Percentiles rank a stretch among this genome's conserved stretches.
These are phyloP conservation scores for Hylaeus volcanicus DNA, from an alignment of 1,140 invertebrate species.

Conservation along the genomic window DNA sequence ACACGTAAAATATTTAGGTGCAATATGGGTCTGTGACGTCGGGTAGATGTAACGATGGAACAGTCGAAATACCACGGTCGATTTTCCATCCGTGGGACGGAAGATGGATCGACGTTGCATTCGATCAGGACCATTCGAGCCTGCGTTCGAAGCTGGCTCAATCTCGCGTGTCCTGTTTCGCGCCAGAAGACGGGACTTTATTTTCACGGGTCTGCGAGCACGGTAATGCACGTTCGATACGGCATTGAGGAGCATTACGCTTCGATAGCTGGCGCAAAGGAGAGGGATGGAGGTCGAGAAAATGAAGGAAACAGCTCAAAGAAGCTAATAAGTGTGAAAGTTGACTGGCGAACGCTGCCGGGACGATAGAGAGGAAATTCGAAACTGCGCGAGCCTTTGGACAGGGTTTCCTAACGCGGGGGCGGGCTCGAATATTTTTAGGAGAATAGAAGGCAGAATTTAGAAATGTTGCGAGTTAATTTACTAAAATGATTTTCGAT, in stretches of 20 bases:
- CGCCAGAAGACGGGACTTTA: slow-evolving; percentile 27
- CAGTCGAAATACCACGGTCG: not conserved
- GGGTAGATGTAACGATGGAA: not conserved
- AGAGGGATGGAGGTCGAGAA: no score
- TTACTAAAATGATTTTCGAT: no score
- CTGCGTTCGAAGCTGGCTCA: not conserved
- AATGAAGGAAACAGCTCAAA: not conserved
- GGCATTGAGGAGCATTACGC: not conserved
- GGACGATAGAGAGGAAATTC: no score
- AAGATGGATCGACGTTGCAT: slow-evolving; percentile 23
- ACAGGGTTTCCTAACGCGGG: no score
- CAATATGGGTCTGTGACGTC: no score
- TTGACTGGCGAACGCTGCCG: not conserved
- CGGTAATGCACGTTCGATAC: slow-evolving; percentile 17
- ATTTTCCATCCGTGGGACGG: not conserved
- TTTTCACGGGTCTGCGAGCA: slow-evolving; percentile 51
- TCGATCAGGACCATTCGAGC: slow-evolving; percentile 3
- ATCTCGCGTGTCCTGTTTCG: slow-evolving; percentile 19
- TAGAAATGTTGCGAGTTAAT: no score
- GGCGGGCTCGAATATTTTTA: no score
- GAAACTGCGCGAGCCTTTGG: no score
- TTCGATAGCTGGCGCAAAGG: not conserved
- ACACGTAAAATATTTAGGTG: no score
- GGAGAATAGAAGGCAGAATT: no score
- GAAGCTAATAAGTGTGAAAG: slow-evolving; percentile 10